Evolutionary conservation across 2,113 vertebrate genomes (phyloP).

Genomic region (Bubo bubo): DNA sequence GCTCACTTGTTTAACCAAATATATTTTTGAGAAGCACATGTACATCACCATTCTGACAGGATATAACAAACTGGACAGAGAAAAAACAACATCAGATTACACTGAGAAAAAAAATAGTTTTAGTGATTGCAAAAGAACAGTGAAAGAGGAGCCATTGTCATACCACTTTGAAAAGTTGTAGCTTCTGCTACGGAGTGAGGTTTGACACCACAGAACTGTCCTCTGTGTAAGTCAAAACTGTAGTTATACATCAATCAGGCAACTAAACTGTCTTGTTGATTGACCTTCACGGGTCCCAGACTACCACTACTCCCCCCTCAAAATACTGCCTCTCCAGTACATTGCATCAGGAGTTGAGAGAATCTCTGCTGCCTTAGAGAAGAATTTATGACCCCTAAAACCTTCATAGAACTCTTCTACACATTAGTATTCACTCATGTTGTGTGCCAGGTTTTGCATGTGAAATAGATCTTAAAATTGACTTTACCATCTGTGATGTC

Average conservation of each 20-base stretch:
- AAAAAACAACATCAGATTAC: background rate
- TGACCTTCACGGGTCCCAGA: background rate
- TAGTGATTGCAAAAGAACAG: background rate
- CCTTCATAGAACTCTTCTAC: background rate
- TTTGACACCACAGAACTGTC: background rate
- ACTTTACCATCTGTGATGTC: conserved; percentile 44
- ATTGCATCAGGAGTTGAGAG: background rate
- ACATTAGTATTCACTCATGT: background rate
- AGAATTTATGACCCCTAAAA: background rate
- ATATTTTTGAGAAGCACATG: background rate
- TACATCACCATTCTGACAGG: background rate
- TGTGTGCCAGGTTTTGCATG: background rate
- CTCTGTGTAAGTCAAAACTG: background rate
- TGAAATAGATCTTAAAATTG: conserved; percentile 11
- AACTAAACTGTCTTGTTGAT: background rate
- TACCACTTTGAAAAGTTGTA: background rate
- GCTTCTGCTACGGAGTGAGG: background rate
- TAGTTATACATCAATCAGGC: background rate
- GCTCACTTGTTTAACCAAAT: background rate
- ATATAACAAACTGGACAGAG: background rate
- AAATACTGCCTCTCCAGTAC: background rate
- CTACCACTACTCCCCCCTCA: background rate
- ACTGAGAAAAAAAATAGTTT: background rate
- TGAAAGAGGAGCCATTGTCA: background rate
- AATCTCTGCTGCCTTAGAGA: background rate